phyloP scores from a whole-genome alignment of 2,888 invertebrate species.

The Stenodema calcarata region DNA sequence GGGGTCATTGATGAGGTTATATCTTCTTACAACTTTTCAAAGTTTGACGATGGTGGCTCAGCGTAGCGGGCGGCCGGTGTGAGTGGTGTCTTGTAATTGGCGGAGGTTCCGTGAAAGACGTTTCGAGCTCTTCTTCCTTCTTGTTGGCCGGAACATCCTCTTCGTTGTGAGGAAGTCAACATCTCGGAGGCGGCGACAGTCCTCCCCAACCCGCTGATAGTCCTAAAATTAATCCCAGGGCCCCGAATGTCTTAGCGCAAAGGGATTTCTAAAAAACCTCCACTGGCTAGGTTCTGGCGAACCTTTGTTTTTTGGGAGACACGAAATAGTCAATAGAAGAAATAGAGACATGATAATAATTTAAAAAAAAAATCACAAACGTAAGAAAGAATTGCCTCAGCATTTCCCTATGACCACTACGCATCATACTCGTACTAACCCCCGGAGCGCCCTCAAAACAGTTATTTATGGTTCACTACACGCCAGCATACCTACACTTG shows the following conservation, averaged over 20 bases:
- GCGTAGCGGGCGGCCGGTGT: neutral
- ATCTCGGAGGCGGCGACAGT: neutral
- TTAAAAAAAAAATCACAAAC: too few relatives aligned
- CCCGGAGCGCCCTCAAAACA: too few relatives aligned
- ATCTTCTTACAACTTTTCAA: constrained; percentile 36
- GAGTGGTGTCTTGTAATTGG: neutral
- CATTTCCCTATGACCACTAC: too few relatives aligned
- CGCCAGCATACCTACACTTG: too few relatives aligned
- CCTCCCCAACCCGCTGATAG: neutral
- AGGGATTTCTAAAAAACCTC: too few relatives aligned
- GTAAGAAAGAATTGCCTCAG: too few relatives aligned
- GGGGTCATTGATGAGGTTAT: constrained; percentile 38
- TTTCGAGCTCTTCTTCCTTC: neutral
- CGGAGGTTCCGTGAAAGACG: neutral
- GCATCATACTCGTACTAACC: too few relatives aligned
- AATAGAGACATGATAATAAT: too few relatives aligned
- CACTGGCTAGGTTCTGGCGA: too few relatives aligned
- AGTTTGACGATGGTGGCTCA: constrained; percentile 7
- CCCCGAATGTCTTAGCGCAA: neutral
- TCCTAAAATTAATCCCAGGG: neutral
- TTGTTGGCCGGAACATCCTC: neutral
- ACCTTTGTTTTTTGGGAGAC: too few relatives aligned
- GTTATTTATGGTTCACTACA: too few relatives aligned
- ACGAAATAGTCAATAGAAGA: too few relatives aligned
- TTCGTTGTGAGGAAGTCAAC: neutral